These are phyloP conservation scores for Brachionus koreanus DNA, from an alignment of 1,140 invertebrate species.

Conservation along the genomic window DNA sequence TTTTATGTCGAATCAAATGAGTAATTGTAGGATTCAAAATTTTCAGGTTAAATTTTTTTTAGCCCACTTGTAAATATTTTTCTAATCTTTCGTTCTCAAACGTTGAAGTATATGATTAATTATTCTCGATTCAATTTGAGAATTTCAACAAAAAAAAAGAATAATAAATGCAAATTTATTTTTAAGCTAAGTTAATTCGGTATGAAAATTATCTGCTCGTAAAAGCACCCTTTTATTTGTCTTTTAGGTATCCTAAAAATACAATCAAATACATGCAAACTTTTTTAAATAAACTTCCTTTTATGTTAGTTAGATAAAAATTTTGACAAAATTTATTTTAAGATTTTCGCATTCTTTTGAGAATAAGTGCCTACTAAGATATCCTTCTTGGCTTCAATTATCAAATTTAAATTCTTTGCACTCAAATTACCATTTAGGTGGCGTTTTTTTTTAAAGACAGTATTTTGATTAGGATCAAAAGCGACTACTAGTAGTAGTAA, in stretches of 20 bases:
- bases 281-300: not conserved
- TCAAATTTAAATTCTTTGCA: no score
- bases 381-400: no score
- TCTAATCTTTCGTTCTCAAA: not conserved
- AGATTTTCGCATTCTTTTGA: no score
- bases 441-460: no score
- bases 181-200: not conserved
- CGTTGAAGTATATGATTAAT: not conserved
- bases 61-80: not conserved
- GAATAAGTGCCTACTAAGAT: no score
- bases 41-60: constrained; percentile 4
- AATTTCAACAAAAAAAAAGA: not conserved
- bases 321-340: no score
- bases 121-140: not conserved
- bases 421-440: no score
- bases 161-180: constrained; percentile 18
- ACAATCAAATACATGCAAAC: not conserved
- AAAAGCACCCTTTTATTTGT: not conserved
- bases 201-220: not conserved
- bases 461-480: no score
- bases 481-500: no score
- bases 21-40: not conserved
- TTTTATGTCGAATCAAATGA: not conserved
- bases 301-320: no score
- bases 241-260: not conserved